Percentiles rank a stretch among this genome's conserved stretches.
These are phyloP conservation scores for Scytalopus superciliaris DNA, from an alignment of 2,113 vertebrate genomes.

Conservation along the genomic window DNA sequence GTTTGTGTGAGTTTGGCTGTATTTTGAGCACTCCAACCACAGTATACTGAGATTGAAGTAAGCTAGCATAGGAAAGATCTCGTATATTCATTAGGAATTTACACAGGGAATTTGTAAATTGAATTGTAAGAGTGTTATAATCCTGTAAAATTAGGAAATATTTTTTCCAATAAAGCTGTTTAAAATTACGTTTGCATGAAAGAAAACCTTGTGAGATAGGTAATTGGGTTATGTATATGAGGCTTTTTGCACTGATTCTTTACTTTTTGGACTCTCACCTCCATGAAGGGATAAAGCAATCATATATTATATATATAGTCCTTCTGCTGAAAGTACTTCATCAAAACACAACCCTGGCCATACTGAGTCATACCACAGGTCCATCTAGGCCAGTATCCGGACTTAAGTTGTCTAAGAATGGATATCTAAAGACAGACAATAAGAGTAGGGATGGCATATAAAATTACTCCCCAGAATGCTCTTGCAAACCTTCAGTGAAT, in stretches of 20 bases:
- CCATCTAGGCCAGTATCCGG: neutral
- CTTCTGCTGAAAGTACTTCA: neutral
- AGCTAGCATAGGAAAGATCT: neutral
- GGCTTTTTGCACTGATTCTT: neutral
- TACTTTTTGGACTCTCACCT: neutral
- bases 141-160: neutral
- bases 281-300: neutral
- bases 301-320: neutral
- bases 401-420: neutral
- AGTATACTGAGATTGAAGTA: neutral
- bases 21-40: neutral
- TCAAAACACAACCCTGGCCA: neutral
- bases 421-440: neutral
- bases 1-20: constrained; percentile 7
- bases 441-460: neutral
- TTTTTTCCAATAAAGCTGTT: neutral
- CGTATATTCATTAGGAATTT: neutral
- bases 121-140: neutral
- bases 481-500: neutral
- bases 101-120: neutral
- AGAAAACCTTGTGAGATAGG: neutral
- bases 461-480: neutral
- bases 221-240: neutral
- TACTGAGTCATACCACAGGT: neutral
- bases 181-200: neutral